These are phyloP conservation scores for Leptobrachium leishanense DNA, from an alignment of 2,113 vertebrate genomes.

Conservation along the genomic window DNA sequence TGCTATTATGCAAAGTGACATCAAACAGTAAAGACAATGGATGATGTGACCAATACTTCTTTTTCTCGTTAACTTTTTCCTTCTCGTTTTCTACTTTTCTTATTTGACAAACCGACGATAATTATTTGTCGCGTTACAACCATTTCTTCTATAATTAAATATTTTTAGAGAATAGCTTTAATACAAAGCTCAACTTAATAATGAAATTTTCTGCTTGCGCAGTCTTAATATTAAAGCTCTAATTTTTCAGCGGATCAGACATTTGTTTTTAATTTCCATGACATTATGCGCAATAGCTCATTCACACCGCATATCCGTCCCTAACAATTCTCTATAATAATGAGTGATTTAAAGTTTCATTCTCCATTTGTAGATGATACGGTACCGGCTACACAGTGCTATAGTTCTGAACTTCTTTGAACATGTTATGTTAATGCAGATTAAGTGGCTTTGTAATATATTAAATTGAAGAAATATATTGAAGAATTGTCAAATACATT, in stretches of 20 bases:
- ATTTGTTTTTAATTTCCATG: conserved; percentile 43
- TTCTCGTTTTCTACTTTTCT: not conserved
- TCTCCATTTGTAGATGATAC: conserved; percentile 20
- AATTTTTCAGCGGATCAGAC: conserved; percentile 26
- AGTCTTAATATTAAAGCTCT: conserved; percentile 45
- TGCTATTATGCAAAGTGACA: too few relatives aligned
- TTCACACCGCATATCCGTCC: conserved; percentile 45
- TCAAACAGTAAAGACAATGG: too few relatives aligned
- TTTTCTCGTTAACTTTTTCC: not conserved
- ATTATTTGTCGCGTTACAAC: not conserved
- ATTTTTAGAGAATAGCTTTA: not conserved
- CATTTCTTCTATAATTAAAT: not conserved
- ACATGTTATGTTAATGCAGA: conserved; percentile 45
- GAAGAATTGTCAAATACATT: conserved; percentile 35
- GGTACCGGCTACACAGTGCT: conserved; percentile 27
- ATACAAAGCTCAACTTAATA: conserved; percentile 26
- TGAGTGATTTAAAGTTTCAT: conserved; percentile 45
- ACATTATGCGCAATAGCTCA: conserved; percentile 37
- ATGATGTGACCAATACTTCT: not conserved
- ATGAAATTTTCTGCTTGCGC: conserved; percentile 28
- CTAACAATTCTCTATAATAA: conserved; percentile 34
- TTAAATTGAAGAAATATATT: conserved; percentile 43
- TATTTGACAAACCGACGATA: not conserved
- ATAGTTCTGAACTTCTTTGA: conserved; percentile 33
- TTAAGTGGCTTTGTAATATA: conserved; percentile 45